Evolutionary conservation across 2,113 vertebrate genomes (phyloP), one percentile per base, ranked within the genome.

Genomic region (Corythornis madagascariensis): DNA sequence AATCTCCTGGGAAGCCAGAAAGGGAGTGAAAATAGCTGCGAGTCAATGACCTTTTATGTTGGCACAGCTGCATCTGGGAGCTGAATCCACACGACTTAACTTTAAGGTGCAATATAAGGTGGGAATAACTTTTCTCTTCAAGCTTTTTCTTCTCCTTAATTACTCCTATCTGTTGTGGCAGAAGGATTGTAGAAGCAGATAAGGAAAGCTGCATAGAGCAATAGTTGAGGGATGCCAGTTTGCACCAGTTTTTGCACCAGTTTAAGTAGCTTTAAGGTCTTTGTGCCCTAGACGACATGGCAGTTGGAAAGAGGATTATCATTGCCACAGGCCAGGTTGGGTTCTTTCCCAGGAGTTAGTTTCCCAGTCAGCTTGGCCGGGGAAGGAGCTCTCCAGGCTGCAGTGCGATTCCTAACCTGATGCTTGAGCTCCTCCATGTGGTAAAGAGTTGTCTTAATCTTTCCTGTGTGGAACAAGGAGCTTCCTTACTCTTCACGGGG

Each of bases 361-460:
- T 86, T 76, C 77, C 75, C 85, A 16, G 11, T 4, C 66, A 16
- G 2, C 1, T 52, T 20, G 71, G 48, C 52, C 9, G 0, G 14
- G 16, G 31, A 80, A 83, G 2, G 26, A 83, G 45, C 35, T 28
- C 20, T 9, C 7, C 71, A 4, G 53, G 64, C 15, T 1, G 31
- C 28, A 7, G 13, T 6, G 48, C 29, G 72, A 91, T 93, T 96
- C 89, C 72, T 96, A 96, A 60, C 76, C 80, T 59, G 96, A 93
- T 97, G 61, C 96, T 95, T 82, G 97, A 97, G 97, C 97, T 89
- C 97, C 97, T 92, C 97, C 97, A 94, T 79, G 98, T 96, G 98
- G 97, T 75, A 64, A 86, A 7, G 25, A 33, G 31, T 3, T 66
- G 83, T 63, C 47, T 47, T 69, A 17, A 48, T 40, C 35, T 17